Base-by-base conservation (phyloP, 2,888 invertebrate genomes). In the Formica aserva region DNA sequence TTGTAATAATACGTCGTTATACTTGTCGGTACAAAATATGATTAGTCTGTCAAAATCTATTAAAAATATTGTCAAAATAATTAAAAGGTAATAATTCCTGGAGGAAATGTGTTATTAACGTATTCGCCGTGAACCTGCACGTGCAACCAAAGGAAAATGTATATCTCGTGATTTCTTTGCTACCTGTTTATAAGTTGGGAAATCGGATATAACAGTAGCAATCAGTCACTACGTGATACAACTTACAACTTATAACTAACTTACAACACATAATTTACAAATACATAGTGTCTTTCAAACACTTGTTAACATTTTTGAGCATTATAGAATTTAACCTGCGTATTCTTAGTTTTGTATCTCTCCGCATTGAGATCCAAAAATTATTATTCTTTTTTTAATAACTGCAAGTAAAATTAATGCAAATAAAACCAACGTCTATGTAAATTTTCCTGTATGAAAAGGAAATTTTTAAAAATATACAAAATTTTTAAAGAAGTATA, bases 91-190 rank as follows among this genome's bases (percentile, higher is more conserved):
- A 65, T 65, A 65, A 76, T 65, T 32, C 32, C 4, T 5, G 6
- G 1, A 76, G 48, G 45, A 48, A 76, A 76, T 18, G n/a, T 65
- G 9, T 65, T 32, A 32, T 76, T 76, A 76, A 63, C 29, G 4
- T 38, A 1, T 3, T 29, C 57, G 26, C 5, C 38, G 15, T 3
- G n/a, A 74, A 60, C 13, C 41, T 74, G n/a, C 38, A 18, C 11
- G n/a, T 41, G 29, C 63, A 45, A 32, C 15, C 15, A 15, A 0
- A 41, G 41, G 11, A 45, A 45, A 63, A 63, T 35, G 48, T 41
- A 5, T 32, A 75, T 65, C 45, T 35, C 32, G 22, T 22, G 1
- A 48, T 48, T 48, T 74, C 1, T 38, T 3, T 35, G 15, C n/a
- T 65, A 18, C 41, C 15, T 41, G 18, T 41, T 75, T 32, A 63